Evolutionary conservation across 2,888 invertebrate species (phyloP), one percentile per base, ranked within the genome.

Genomic region (Volucella bombylans): DNA sequence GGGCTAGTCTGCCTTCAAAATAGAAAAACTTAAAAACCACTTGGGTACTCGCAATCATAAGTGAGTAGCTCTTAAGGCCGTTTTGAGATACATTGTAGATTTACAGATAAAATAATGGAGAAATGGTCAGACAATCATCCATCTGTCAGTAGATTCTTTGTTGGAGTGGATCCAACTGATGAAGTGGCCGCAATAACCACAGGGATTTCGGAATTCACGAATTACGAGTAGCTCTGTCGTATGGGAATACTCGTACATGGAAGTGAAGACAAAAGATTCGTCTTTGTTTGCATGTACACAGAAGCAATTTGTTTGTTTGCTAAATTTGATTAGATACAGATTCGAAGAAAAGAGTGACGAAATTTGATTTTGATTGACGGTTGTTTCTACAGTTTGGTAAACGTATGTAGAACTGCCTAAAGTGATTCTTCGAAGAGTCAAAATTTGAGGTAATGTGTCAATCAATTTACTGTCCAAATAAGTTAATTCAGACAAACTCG

Each of bases 111-210:
- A 57, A 57, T 57, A 39, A 39, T 14, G 39, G 14, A 39, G 15
- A 57, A 57, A 31, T 39, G 39, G 9, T n/a, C 12, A 59, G 8
- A 61, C 61, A 72, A 72, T 62, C 14, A 45, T 38, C 47, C 38
- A 73, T 61, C 41, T 41, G 61, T 72, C 71, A 50, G 61, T 50
- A 43, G 23, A 14, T 41, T 41, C 50, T 71, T 61, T 69, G 45
- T 49, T 41, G 11, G 8, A 14, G 71, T 14, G 41, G 45, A 31
- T 61, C 47, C 71, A 61, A 4, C 23, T 52, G 52, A 62, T 52
- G 54, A 71, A 59, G 47, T 18, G 45, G 57, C 15, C 12, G 15
- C 14, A 67, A 14, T 14, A 31, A 14, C 45, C 43, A 8, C 12
- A 45, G 67, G 67, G 31, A 43, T 39, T 57, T 12, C 18, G 12